Base-by-base conservation (phyloP, 2,797 vertebrate species). In the Pempheris klunzingeri region DNA sequence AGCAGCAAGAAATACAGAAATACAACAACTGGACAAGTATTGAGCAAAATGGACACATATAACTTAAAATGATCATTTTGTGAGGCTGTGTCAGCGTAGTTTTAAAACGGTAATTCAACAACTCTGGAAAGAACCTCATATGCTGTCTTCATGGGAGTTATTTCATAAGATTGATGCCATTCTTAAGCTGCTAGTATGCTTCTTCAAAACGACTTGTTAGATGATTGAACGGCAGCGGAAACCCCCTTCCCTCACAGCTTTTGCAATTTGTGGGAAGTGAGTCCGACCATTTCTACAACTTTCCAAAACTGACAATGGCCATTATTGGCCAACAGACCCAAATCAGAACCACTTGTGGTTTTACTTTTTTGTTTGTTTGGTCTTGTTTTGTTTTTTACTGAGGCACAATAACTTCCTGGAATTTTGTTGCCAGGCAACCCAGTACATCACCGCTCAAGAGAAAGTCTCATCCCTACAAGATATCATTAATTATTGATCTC, bases 301-400 rank as follows among this genome's bases (percentile, higher is more conserved):
- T 50, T 64, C 46, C 14, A 1, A 26, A 59, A 59, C 17, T 44
- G 43, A 24, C 11, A 70, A 49, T 59, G 22, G 14, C 52, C 34
- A 10, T n/a, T 41, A 32, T 13, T 49, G 44, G 13, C 60, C 43
- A 22, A 28, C 61, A 34, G 30, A 6, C 17, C n/a, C 32, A 57
- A 68, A 75, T 61, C 28, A 4, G 26, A 30, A 53, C 50, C 14
- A 4, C 20, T 58, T 15, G 20, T 58, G 32, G 20, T 57, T 57
- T 57, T 22, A 14, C 54, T 57, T 26, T 46, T 18, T 20, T n/a
- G n/a, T n/a, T n/a, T n/a, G n/a, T 46, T 44, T 17, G 30, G 3
- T 32, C 20, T 20, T 44, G 17, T 46, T 24, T 24, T 49, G 46
- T 47, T n/a, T 50, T 59, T 14, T 54, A 7, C 47, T 1, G 4